Conservation (phyloP, 2,888 invertebrate species). For the Ctenicera cuprea region DNA sequence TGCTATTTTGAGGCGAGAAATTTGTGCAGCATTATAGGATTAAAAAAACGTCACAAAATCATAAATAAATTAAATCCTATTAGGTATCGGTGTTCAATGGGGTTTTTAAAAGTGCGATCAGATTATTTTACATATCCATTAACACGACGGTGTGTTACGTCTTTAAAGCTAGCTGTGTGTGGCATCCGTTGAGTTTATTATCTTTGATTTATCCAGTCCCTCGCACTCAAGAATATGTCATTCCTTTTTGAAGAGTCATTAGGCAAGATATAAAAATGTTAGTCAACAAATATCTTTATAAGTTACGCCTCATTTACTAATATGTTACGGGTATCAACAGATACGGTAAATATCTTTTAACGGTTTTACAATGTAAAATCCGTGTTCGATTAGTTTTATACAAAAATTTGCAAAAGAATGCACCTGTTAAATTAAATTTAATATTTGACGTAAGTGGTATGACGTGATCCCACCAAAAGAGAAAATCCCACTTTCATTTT, state of each 20-base stretch:
- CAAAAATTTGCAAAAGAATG: conserved; percentile 11
- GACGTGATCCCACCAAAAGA: not conserved
- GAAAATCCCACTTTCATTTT: conserved; percentile 22
- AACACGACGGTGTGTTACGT: conserved; percentile 41
- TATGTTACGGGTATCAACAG: conserved; percentile 29
- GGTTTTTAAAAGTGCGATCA: conserved; percentile 34
- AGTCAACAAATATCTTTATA: conserved; percentile 49
- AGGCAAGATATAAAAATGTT: conserved; percentile 46
- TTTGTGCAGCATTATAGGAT: too few species aligned
- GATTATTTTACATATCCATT: conserved; percentile 53
- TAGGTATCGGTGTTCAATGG: conserved; percentile 26
- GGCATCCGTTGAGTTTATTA: conserved; percentile 38
- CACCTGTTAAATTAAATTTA: not conserved
- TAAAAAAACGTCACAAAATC: not conserved
- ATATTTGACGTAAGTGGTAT: not conserved
- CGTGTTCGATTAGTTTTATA: conserved; percentile 20
- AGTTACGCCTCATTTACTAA: conserved; percentile 32
- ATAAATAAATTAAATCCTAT: conserved; percentile 37
- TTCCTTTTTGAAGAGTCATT: conserved; percentile 52
- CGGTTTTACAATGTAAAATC: conserved; percentile 36
- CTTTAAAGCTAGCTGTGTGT: conserved; percentile 38
- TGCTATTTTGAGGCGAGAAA: too few species aligned
- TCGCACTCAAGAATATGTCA: conserved; percentile 49
- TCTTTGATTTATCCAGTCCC: conserved; percentile 36
- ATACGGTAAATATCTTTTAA: conserved; percentile 34